Base-by-base conservation (phyloP, 1,140 invertebrate genomes). In the Alviniconcha marisindica region DNA sequence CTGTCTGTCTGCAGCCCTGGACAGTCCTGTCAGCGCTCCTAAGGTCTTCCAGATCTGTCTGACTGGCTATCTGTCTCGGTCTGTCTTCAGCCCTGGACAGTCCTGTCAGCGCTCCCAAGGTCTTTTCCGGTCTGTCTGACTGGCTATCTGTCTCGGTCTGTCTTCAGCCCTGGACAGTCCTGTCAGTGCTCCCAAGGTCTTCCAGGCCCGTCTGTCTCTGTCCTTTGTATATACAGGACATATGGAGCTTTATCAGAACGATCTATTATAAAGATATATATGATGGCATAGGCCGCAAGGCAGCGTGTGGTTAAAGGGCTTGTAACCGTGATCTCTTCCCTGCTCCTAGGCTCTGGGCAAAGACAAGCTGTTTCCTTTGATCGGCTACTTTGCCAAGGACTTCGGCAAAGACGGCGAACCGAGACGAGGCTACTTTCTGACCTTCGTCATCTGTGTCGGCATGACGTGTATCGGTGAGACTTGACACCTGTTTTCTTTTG, bases 341-440 rank as follows among this genome's bases (percentile, higher is more conserved):
- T 76, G 7, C 12, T 90, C 98, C 63, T 97, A 99, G 93, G 98
- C 98, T 12, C 94, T 99, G 18, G 98, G 98, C 86, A 96, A 97
- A 83, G 98, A 99, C 94, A 95, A 96, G 87, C 96, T 99, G 83
- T 99, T 99, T 94, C 98, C 98, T 0, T 96, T 97, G 14, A 94
- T 99, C 77, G 96, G 97, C 60, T 96, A 95, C 92, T 99, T 99
- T 93, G 97, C 96, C 63, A 98, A 98, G 93, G 97, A 97, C 0
- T 99, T 98, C 91, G 98, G 98, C n/a, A 97, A 96, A 90, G 94
- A 95, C 84, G 90, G 97, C 33, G 98, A 99, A 92, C 98, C 98
- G 0, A 96, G 98, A 89, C 94, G 97, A 84, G 98, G 97, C 79
- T 99, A 99, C 91, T 94, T 98, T 18, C 94, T 99, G 0, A 97